Evolutionary conservation across 2,797 vertebrate genomes (phyloP).

Genomic region (Saxicola maurus): DNA sequence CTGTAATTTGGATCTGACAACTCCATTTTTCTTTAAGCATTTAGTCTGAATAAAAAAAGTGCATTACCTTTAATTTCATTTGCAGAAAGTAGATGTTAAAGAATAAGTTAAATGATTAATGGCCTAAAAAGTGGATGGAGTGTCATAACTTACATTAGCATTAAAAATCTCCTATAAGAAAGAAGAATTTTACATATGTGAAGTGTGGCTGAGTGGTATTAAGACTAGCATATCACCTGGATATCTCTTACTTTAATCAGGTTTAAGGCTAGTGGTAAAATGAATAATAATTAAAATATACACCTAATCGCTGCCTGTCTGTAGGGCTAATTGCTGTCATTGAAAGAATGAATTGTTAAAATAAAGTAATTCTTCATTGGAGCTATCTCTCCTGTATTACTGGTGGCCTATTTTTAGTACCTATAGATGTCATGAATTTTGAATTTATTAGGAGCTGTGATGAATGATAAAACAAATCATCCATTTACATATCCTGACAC

Average conservation of each 20-base stretch:
- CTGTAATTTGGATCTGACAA: slow-evolving; percentile 59
- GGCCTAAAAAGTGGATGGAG: slow-evolving; percentile 48
- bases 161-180: slow-evolving; percentile 64
- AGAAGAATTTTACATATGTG: slow-evolving; percentile 63
- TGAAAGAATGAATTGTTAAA: slow-evolving; percentile 76
- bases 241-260: slow-evolving; percentile 70
- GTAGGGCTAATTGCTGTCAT: slow-evolving; percentile 80
- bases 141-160: slow-evolving; percentile 66
- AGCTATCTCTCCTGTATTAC: slow-evolving; percentile 74
- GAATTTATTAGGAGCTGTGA: slow-evolving; percentile 77
- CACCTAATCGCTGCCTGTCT: slow-evolving; percentile 76
- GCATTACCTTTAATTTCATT: slow-evolving; percentile 65
- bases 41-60: slow-evolving; percentile 54
- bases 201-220: slow-evolving; percentile 64
- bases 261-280: slow-evolving; percentile 66
- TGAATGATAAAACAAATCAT: slow-evolving; percentile 82
- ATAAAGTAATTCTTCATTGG: slow-evolving; percentile 75
- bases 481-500: slow-evolving; percentile 81
- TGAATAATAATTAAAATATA: slow-evolving; percentile 81
- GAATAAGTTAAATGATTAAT: slow-evolving; percentile 67
- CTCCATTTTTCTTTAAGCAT: slow-evolving; percentile 64
- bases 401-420: slow-evolving; percentile 78
- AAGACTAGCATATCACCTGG: slow-evolving; percentile 69
- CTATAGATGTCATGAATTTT: slow-evolving; percentile 81
- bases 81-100: slow-evolving; percentile 61